Evolutionary conservation across 2,888 invertebrate species (phyloP).

Genomic region (Rhabditoides inermis): DNA sequence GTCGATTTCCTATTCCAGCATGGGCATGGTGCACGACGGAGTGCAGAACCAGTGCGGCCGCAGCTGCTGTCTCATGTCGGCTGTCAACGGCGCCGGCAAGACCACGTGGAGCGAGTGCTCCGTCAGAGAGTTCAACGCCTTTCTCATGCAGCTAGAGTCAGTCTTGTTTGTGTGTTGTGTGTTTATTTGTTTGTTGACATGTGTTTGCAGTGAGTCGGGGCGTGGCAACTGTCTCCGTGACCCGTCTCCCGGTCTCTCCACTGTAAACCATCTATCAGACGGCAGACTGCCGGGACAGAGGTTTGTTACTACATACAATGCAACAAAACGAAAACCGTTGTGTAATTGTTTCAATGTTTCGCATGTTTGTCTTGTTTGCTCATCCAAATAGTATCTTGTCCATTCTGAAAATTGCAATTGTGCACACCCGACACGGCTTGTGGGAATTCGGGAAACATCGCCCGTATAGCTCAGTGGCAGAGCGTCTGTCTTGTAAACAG

Average conservation of each 20-base stretch:
- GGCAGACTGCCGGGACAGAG: constrained; percentile 48
- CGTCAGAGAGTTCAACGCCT: constrained; percentile 49
- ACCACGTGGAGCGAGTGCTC: constrained; percentile 52
- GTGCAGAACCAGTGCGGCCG: constrained; percentile 50
- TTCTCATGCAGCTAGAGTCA: constrained; percentile 48
- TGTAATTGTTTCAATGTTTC: too few relatives aligned
- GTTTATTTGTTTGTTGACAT: background rate
- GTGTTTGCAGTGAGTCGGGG: constrained; percentile 41
- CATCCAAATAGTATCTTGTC: too few relatives aligned
- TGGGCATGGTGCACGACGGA: constrained; percentile 53
- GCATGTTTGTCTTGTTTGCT: too few relatives aligned
- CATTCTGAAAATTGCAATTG: too few relatives aligned
- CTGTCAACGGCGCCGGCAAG: constrained; percentile 52
- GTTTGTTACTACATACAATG: background rate
- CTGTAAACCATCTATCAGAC: constrained; percentile 41
- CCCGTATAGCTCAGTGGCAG: too few relatives aligned
- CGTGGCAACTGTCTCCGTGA: constrained; percentile 49
- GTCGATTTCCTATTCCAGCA: constrained; percentile 33
- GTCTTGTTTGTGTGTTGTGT: constrained; percentile 5
- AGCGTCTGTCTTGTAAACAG: too few relatives aligned
- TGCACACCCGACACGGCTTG: too few relatives aligned
- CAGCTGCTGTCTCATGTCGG: constrained; percentile 51
- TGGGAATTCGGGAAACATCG: too few relatives aligned
- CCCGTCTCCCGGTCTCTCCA: constrained; percentile 30
- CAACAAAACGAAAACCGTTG: background rate